Base-by-base conservation (phyloP, 2,113 vertebrate species). In the Collichthys lucidus region DNA sequence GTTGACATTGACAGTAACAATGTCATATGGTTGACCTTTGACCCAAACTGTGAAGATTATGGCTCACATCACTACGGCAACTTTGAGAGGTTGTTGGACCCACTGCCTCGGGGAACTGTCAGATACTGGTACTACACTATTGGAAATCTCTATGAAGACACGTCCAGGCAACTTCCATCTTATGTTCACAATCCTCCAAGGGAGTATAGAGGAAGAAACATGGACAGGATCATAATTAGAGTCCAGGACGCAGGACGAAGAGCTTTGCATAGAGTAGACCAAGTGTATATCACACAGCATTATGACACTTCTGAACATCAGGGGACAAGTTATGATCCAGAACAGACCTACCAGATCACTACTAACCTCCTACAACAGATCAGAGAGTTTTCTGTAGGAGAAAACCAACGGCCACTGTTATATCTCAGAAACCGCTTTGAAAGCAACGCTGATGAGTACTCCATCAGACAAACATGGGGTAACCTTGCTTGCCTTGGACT, bases 281-380 rank as follows among this genome's bases (percentile, higher is more conserved):
- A 57, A 31, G 89, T 92, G 11, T 92, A 88, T 31, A 86, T 93
- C 57, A 94, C 93, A 10, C 93, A 94, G 68, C 93, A 94, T 79
- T 85, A 84, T 26, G 65, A 40, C 5, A 15, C 49, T 5, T 55
- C 10, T 24, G 63, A 77, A 19, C 0, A 35, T 26, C 84, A 66
- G 59, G 84, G 79, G n/a, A 78, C 70, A 4, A 2, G 0, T 2
- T 94, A 93, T 50, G 86, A 94, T 64, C 91, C 84, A n/a, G 20
- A 4, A 0, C 19, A 92, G 2, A 94, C 93, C 2, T 94, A 91
- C 77, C 42, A 6, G 24, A 59, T 94, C 74, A 88, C 84, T 4
- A 26, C 0, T 2, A 68, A 77, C 68, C 90, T 92, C 42, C 31
- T 92, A 16, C 84, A 57, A 49, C 24, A 88, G 62, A 82, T 93